These are phyloP conservation scores for Lucilia sericata DNA, from an alignment of 1,140 invertebrate species.

Conservation along the genomic window DNA sequence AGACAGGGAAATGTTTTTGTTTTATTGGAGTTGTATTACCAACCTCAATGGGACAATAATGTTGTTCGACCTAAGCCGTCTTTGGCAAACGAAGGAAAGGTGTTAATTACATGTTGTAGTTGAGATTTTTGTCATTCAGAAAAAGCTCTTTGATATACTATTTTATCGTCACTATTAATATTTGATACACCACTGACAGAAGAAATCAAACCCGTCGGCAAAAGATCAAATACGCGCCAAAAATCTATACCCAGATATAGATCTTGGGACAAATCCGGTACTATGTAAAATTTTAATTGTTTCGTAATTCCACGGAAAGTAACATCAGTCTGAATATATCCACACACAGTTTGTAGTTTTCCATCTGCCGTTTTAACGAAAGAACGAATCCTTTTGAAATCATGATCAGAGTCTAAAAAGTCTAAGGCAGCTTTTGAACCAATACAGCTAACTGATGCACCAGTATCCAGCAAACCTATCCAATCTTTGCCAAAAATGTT, in stretches of 20 bases:
- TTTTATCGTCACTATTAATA: neutral
- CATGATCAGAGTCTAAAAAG: neutral
- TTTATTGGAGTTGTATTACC: neutral
- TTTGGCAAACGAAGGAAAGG: conserved; percentile 30
- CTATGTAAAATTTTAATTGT: conserved; percentile 45
- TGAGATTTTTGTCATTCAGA: neutral
- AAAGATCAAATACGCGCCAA: conserved; percentile 44
- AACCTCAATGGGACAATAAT: conserved; percentile 15
- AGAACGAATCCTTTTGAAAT: conserved; percentile 23
- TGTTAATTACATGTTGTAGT: neutral
- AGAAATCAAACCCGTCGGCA: neutral
- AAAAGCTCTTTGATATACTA: neutral
- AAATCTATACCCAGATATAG: conserved; percentile 48
- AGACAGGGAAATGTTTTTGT: conserved; percentile 47
- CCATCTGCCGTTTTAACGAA: conserved; percentile 42
- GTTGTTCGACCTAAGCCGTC: conserved; percentile 1
- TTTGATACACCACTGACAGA: neutral
- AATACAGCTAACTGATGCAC: conserved; percentile 46
- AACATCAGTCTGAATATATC: neutral
- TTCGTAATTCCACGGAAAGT: conserved; percentile 32
- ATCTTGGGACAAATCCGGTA: conserved; percentile 38
- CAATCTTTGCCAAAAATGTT: neutral
- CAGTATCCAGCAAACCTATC: conserved; percentile 40
- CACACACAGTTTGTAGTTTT: conserved; percentile 16
- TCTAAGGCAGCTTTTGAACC: neutral